Evolutionary conservation across 2,797 vertebrate genomes (phyloP).

Genomic region (Sebastes hopkinsi): DNA sequence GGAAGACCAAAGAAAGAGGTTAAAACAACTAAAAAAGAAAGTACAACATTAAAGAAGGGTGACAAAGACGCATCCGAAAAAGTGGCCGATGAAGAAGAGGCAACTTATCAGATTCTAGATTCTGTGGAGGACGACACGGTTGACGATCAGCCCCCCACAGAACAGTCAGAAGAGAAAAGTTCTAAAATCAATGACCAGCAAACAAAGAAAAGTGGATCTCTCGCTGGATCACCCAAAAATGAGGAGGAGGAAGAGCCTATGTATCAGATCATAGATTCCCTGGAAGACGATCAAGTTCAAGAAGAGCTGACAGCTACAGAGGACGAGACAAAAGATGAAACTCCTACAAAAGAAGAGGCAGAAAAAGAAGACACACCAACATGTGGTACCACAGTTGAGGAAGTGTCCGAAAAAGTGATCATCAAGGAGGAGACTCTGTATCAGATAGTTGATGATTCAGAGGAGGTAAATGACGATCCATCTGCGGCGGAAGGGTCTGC

Average conservation of each 20-base stretch:
- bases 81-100: conserved; percentile 14
- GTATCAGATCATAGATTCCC: conserved; percentile 64
- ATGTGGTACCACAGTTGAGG: background rate
- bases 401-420: background rate
- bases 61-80: background rate
- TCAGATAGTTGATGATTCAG: background rate
- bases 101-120: conserved; percentile 45
- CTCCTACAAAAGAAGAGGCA: background rate
- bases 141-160: background rate
- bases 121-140: conserved; percentile 46
- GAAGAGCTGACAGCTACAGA: conserved; percentile 4
- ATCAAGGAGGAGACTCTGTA: background rate
- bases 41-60: background rate
- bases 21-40: conserved; percentile 1
- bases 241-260: conserved; percentile 36
- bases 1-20: conserved; percentile 42
- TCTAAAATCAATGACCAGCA: background rate
- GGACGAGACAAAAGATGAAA: background rate
- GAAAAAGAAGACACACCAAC: background rate
- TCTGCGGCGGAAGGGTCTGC: background rate
- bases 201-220: background rate
- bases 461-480: background rate
- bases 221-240: background rate
- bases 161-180: background rate
- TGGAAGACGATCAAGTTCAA: conserved; percentile 53